Evolutionary conservation across 2,797 vertebrate species (phyloP).

Genomic region (Acrocephalus scirpaceus): DNA sequence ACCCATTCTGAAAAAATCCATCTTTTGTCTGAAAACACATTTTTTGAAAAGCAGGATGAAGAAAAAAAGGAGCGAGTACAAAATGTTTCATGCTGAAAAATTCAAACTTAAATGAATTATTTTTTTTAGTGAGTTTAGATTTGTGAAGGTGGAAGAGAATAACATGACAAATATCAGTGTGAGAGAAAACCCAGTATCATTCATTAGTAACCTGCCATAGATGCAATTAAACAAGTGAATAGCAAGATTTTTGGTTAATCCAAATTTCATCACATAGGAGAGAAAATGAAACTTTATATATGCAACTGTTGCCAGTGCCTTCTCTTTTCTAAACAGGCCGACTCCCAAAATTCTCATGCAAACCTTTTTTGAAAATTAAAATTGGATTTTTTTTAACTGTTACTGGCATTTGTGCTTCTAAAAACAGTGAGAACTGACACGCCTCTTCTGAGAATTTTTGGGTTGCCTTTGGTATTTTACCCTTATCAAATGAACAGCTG

Average conservation of each 20-base stretch:
- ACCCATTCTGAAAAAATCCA: not conserved
- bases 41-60: not conserved
- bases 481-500: not conserved
- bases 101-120: not conserved
- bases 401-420: not conserved
- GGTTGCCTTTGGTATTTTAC: not conserved
- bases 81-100: not conserved
- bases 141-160: not conserved
- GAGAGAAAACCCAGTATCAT: not conserved
- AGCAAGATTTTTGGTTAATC: not conserved
- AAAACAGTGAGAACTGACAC: not conserved
- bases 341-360: not conserved
- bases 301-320: not conserved
- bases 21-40: not conserved
- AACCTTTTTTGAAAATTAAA: not conserved
- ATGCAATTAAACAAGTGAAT: not conserved
- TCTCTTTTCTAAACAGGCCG: not conserved
- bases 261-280: not conserved
- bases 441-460: not conserved
- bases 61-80: not conserved
- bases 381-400: not conserved
- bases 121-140: not conserved
- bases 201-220: not conserved
- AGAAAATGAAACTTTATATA: not conserved
- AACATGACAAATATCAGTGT: not conserved